These are phyloP conservation scores for Limnephilus rhombicus DNA, from an alignment of 2,888 invertebrate species.

Conservation along the genomic window DNA sequence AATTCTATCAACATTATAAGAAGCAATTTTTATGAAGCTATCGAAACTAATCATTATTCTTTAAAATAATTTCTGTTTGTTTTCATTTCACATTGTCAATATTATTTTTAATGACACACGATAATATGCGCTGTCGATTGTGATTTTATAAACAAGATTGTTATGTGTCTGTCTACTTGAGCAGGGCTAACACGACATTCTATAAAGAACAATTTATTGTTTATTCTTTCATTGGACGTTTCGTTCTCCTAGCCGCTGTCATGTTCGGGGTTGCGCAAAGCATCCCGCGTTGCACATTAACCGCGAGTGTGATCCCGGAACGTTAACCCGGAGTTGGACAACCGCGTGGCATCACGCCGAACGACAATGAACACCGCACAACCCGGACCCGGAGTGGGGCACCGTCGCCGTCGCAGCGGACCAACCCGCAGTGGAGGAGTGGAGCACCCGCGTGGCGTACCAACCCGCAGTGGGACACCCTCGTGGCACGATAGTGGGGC, in stretches of 20 bases:
- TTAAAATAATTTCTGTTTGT: neutral
- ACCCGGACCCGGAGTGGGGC: neutral
- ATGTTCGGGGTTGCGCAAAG: neutral
- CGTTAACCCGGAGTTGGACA: neutral
- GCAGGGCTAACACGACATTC: neutral
- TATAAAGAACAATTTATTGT: neutral
- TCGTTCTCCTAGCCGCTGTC: neutral
- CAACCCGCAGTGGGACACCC: neutral
- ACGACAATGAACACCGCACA: neutral
- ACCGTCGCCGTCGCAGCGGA: neutral
- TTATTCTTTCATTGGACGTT: neutral
- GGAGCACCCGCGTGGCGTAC: neutral
- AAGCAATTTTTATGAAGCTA: neutral
- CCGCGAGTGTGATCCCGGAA: neutral
- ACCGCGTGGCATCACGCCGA: neutral
- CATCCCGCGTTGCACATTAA: neutral
- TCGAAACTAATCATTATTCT: neutral
- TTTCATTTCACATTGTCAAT: neutral
- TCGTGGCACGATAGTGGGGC: slow-evolving; percentile 1
- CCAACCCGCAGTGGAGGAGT: neutral
- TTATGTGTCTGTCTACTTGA: neutral
- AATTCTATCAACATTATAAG: neutral
- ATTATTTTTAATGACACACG: neutral
- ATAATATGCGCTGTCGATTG: neutral
- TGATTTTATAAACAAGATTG: neutral